These are phyloP conservation scores for Caenorhabditis zanzibari DNA, from an alignment of 2,888 invertebrate genomes.

Conservation along the genomic window DNA sequence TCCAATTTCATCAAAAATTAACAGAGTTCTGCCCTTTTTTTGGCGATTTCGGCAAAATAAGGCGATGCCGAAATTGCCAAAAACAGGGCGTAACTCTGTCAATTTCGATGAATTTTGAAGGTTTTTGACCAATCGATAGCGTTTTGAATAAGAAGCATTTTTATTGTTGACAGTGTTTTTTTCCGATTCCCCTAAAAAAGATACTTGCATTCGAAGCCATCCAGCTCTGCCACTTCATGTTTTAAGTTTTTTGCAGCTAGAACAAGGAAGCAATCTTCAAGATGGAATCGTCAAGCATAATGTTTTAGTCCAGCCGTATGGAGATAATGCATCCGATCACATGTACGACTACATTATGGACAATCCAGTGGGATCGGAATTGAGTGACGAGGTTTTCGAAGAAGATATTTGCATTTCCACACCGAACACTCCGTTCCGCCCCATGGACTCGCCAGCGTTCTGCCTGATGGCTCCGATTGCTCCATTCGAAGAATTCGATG, in stretches of 20 bases:
- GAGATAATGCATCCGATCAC: slow-evolving; percentile 19
- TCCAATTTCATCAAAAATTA: too few relatives aligned
- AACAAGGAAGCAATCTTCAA: slow-evolving; percentile 4
- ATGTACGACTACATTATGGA: slow-evolving; percentile 39
- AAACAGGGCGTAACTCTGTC: too few relatives aligned
- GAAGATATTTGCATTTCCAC: slow-evolving; percentile 12
- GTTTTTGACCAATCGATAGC: too few relatives aligned
- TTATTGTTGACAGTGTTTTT: background rate
- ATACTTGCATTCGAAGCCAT: too few relatives aligned
- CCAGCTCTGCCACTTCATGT: too few relatives aligned
- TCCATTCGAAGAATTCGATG: slow-evolving; percentile 25
- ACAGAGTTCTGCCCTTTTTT: too few relatives aligned
- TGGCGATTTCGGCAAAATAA: too few relatives aligned
- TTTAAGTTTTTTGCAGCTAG: slow-evolving; percentile 1
- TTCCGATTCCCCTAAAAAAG: too few relatives aligned
- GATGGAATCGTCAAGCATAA: background rate
- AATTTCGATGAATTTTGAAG: too few relatives aligned
- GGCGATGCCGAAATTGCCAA: too few relatives aligned
- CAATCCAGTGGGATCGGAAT: slow-evolving; percentile 21
- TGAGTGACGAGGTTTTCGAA: slow-evolving; percentile 43
- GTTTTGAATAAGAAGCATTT: too few relatives aligned
- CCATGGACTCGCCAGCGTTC: background rate
- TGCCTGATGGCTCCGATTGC: slow-evolving; percentile 29
- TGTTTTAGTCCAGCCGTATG: background rate
- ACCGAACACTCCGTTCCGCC: background rate